Percentiles rank a stretch among this genome's conserved stretches.
Conservation (phyloP, 1,140 invertebrate genomes). For the Camponotus pennsylvanicus region DNA sequence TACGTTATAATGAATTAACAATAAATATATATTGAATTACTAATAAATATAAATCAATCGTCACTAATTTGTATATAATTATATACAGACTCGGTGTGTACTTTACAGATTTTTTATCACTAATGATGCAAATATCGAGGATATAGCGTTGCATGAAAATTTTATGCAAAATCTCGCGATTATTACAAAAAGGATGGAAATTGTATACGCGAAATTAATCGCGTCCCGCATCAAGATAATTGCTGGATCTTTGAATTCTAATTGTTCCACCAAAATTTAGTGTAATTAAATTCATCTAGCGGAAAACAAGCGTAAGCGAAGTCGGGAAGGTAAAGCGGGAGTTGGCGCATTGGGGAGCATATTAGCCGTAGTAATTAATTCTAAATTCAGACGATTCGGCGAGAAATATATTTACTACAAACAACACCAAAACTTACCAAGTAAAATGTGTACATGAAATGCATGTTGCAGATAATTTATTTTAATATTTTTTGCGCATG, state of each 20-base stretch:
- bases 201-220: slow-evolving; percentile 25
- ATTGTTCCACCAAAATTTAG: slow-evolving; percentile 42
- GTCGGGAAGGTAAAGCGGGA: neutral
- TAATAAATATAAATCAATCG: slow-evolving; percentile 12
- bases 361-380: slow-evolving; percentile 55
- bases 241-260: slow-evolving; percentile 45
- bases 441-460: neutral
- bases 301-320: slow-evolving; percentile 22
- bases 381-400: slow-evolving; percentile 15
- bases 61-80: slow-evolving; percentile 15
- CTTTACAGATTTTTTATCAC: slow-evolving; percentile 18
- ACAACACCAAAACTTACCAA: neutral
- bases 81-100: neutral
- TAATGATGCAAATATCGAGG: neutral
- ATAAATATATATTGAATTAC: neutral
- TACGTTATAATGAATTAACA: neutral
- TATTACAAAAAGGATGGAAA: slow-evolving; percentile 20
- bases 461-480: neutral
- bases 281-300: slow-evolving; percentile 45
- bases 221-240: slow-evolving; percentile 10
- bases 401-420: neutral
- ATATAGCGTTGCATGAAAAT: slow-evolving; percentile 25
- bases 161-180: neutral
- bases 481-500: neutral
- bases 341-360: neutral